These are phyloP conservation scores for Nycticebus coucang DNA, from an alignment of 2,113 vertebrate genomes.

Conservation along the genomic window DNA sequence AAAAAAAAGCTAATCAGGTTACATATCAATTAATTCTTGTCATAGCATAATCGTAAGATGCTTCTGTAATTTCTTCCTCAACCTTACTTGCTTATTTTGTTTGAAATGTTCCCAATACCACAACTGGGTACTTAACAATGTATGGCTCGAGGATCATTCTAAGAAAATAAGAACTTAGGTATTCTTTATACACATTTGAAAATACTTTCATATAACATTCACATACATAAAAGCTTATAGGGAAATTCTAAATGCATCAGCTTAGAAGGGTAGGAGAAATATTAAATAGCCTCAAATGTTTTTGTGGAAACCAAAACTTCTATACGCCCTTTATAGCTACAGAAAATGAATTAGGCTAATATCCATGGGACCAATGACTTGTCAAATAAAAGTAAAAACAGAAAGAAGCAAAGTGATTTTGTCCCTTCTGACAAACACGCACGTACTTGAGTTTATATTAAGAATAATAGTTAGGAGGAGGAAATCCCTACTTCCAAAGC, in stretches of 20 bases:
- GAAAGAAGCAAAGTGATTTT: background rate
- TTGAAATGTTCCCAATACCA: background rate
- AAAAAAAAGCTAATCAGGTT: conserved; percentile 31
- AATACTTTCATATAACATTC: background rate
- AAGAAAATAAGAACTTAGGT: conserved; percentile 23
- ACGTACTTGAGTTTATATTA: background rate
- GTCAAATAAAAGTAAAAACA: background rate
- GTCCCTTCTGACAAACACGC: background rate
- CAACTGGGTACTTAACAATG: background rate
- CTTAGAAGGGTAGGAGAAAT: background rate
- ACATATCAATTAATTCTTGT: background rate
- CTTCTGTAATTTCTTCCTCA: background rate
- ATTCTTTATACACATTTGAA: background rate
- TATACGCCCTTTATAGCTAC: background rate
- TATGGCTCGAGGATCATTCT: background rate
- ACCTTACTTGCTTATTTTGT: conserved; percentile 51
- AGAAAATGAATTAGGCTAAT: background rate
- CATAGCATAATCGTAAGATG: background rate
- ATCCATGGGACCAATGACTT: background rate
- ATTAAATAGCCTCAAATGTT: background rate
- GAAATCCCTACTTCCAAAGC: background rate
- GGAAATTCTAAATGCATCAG: conserved; percentile 1
- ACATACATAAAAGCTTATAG: background rate
- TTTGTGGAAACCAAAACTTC: conserved; percentile 21
- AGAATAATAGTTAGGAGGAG: background rate